A percentile compares a stretch with the other conserved stretches of the same genome.
Conservation (phyloP, 2,113 vertebrate genomes). For the Macquaria ambigua region DNA sequence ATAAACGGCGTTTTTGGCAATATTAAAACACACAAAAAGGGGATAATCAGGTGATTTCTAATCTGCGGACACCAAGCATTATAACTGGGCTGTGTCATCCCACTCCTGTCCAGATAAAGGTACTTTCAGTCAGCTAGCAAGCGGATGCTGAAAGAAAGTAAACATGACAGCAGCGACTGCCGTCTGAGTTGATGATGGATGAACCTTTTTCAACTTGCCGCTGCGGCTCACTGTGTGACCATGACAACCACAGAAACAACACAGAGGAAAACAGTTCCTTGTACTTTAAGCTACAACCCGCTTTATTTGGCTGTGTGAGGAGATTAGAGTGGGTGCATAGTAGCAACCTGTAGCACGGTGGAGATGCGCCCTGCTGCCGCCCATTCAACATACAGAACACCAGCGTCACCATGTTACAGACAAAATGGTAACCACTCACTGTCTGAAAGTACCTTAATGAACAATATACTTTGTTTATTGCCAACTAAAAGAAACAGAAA, state of each 20-base stretch:
- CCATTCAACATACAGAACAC: neutral
- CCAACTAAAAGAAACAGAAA: neutral
- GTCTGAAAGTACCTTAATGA: neutral
- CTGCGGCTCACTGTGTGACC: neutral
- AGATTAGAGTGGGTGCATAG: neutral
- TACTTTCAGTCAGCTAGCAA: neutral
- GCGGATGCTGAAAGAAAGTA: conserved; percentile 10
- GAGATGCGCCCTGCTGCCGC: neutral
- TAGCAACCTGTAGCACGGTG: neutral
- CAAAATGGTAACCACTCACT: neutral
- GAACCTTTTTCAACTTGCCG: neutral
- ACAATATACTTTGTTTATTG: neutral
- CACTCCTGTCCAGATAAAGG: neutral
- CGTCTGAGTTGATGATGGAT: neutral
- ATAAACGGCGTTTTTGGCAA: conserved; percentile 12
- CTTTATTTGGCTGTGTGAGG: neutral
- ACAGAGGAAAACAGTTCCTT: neutral
- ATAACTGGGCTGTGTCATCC: neutral
- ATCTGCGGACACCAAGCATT: neutral
- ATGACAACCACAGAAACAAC: neutral
- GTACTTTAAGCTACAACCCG: neutral
- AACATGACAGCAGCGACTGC: neutral
- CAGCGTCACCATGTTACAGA: neutral
- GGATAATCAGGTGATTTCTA: neutral
- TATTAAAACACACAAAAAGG: neutral